A percentile compares a stretch with the other conserved stretches of the same genome.
phyloP scores from a whole-genome alignment of 2,888 invertebrate species.

The Bugula neritina region DNA sequence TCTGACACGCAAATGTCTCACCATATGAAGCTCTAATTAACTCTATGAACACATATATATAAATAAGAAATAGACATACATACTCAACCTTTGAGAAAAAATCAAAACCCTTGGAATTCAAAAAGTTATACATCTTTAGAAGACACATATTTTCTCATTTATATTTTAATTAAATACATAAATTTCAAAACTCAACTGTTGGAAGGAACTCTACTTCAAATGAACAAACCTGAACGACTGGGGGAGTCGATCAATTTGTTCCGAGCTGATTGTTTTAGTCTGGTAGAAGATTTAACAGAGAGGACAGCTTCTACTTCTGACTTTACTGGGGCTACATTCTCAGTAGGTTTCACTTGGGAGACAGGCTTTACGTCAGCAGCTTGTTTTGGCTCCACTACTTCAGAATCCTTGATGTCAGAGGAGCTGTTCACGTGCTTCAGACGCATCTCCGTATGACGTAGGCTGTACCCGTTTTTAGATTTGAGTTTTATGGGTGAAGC shows the following conservation, averaged over 20 bases:
- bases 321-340: neutral
- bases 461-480: slow-evolving; percentile 69
- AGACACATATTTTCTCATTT: no score
- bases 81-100: no score
- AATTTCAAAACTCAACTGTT: no score
- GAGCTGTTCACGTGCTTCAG: slow-evolving; percentile 44
- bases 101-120: no score
- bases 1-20: no score
- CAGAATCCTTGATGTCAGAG: neutral
- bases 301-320: neutral
- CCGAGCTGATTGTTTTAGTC: neutral
- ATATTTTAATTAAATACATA: no score
- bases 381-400: neutral
- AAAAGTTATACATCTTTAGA: no score
- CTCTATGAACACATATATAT: no score
- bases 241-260: slow-evolving; percentile 5
- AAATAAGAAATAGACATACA: no score
- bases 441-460: slow-evolving; percentile 89
- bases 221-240: neutral
- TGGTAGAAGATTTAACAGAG: neutral
- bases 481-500: slow-evolving; percentile 62
- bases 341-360: neutral
- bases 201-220: no score
- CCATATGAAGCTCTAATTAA: no score
- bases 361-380: neutral